Base-by-base conservation (phyloP, 2,113 vertebrate species). In the Dolichotis patagonum region DNA sequence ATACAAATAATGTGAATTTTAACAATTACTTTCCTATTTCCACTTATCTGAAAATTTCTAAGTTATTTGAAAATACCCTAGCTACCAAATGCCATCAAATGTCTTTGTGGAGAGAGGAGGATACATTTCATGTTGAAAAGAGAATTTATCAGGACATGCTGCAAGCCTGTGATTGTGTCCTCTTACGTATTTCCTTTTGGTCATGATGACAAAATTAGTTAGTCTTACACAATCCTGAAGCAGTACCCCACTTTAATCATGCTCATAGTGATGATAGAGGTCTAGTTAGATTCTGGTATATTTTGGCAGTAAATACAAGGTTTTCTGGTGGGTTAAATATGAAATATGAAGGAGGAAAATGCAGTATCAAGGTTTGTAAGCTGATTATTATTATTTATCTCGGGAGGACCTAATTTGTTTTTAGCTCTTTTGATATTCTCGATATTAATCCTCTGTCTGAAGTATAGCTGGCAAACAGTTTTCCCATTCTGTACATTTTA, bases 31-130 rank as follows among this genome's bases (percentile, higher is more conserved):
- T 95, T 83, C 67, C 32, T 71, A 54, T 67, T 95, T 84, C 12
- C 38, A 88, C 52, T 69, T 87, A 83, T n/a, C 88, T 94, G 32
- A 73, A 35, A 81, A 13, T 82, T 3, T 1, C 56, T 56, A 96
- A 88, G 20, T 78, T 88, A 85, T 91, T 52, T 91, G 38, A 93
- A 94, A 85, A 90, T 82, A 77, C 43, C 32, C 7, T 78, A 88
- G 80, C 17, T 88, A 96, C 43, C 12, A 28, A 84, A 58, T 88
- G 24, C 12, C 52, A 82, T 43, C 58, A 94, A 92, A 5, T 3
- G 7, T 65, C 32, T 85, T 85, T 85, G 0, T 63, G 28, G 7
- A 26, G 46, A 28, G 12, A 75, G 35, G 38, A 24, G 2, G 3
- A 2, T 28, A 3, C 38, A 83, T 35, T 93, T 69, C 71, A 86